These are phyloP conservation scores for Scytalopus superciliaris DNA, from an alignment of 2,113 vertebrate genomes.

Conservation along the genomic window DNA sequence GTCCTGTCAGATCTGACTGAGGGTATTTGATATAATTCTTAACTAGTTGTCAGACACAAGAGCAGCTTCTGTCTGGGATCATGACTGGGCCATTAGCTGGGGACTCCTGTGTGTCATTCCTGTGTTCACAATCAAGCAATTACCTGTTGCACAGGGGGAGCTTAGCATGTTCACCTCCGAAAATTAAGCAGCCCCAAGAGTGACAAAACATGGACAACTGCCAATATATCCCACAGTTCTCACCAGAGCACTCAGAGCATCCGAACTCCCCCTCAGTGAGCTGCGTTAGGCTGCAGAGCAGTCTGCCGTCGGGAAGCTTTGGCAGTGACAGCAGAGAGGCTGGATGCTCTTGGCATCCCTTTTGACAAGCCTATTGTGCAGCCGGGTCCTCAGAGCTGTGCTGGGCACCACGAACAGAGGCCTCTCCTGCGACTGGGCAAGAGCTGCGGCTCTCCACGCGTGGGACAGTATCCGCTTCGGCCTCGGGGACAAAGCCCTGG, in stretches of 20 bases:
- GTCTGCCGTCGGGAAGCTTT: neutral
- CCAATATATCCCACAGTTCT: neutral
- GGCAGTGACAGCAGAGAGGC: neutral
- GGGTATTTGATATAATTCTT: neutral
- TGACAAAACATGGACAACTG: neutral
- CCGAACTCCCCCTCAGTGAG: neutral
- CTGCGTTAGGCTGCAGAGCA: neutral
- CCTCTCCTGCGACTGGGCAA: neutral
- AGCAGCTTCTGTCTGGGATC: neutral
- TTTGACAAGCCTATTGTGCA: neutral
- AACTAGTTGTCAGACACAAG: neutral
- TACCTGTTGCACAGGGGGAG: neutral
- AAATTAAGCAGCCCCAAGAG: neutral
- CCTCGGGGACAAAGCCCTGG: neutral
- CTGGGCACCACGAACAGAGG: neutral
- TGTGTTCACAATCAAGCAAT: neutral
- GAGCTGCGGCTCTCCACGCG: neutral
- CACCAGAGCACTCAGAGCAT: neutral
- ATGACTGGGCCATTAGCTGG: neutral
- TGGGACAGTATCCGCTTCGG: neutral
- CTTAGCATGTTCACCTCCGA: neutral
- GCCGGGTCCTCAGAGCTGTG: rapidly evolving
- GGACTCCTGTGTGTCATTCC: neutral
- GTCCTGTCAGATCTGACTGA: neutral
- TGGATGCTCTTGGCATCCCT: constrained; percentile 17